Conservation (phyloP, 2,797 vertebrate species). For the Bovichtus variegatus region DNA sequence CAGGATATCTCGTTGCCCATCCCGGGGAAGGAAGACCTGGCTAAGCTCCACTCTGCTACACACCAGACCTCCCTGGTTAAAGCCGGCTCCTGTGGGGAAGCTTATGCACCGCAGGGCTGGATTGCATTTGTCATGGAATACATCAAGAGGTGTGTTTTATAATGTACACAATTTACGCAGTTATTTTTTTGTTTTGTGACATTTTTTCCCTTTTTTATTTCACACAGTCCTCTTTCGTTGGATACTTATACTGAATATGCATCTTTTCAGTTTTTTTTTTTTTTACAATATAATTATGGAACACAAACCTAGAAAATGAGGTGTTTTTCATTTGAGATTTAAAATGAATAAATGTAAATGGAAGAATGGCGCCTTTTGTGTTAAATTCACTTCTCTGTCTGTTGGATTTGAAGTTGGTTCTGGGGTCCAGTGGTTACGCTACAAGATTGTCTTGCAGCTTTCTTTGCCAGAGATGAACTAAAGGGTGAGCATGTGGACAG, state of each 20-base stretch:
- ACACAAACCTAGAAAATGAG: too few species aligned
- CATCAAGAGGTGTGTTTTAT: slow-evolving; percentile 91
- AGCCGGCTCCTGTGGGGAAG: slow-evolving; percentile 96
- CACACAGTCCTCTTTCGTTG: too few species aligned
- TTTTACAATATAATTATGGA: too few species aligned
- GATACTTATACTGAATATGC: too few species aligned
- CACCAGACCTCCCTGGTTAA: slow-evolving; percentile 96
- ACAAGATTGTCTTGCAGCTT: slow-evolving; percentile 98
- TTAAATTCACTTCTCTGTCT: slow-evolving; percentile 6
- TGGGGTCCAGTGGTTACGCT: slow-evolving; percentile 99
- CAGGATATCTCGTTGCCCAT: slow-evolving; percentile 99
- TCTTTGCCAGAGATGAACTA: slow-evolving; percentile 98
- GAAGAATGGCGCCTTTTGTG: neutral
- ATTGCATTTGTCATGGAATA: slow-evolving; percentile 98
- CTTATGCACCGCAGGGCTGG: slow-evolving; percentile 97
- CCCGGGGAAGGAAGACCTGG: slow-evolving; percentile 98
- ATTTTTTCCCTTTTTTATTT: too few species aligned
- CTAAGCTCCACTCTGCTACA: slow-evolving; percentile 96
- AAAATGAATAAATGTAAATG: too few species aligned
- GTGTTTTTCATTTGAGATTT: too few species aligned
- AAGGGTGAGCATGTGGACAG: slow-evolving; percentile 89
- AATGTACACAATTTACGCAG: neutral
- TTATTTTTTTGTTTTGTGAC: too few species aligned
- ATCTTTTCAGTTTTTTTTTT: too few species aligned
- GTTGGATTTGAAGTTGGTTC: slow-evolving; percentile 92